Evolutionary conservation across 2,797 vertebrate genomes (phyloP), one percentile per base, ranked within the genome.

Genomic region (Pseudochirops corinnae): DNA sequence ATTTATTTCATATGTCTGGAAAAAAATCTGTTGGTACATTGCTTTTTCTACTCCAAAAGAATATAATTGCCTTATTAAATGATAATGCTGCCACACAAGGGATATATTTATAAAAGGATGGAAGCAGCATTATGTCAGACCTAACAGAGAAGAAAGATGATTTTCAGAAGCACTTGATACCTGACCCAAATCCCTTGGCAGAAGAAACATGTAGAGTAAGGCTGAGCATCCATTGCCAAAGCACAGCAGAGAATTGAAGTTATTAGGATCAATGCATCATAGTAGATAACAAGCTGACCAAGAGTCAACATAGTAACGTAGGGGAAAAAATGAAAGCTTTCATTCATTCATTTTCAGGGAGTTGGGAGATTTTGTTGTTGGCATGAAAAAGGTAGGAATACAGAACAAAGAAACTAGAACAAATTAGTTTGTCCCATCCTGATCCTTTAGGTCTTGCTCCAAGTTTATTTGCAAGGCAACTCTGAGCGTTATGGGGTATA

Each of bases 21-120:
- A 58, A 74, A 74, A 74, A 74, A 33, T 50, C 29, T 0, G 50
- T 95, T 91, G 62, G 24, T 52, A 50, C 11, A 92, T 62, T 96
- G 90, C 21, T 0, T 96, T n/a, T 4, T n/a, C 91, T 91, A 3
- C 39, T 97, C 90, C 87, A 50, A 55, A 74, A 55, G 46, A 62
- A 21, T 33, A 56, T 92, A 91, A 93, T 29, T n/a, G 93, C 33
- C 21, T 56, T 62, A 90, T 90, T 93, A 56, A 53, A 90, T 18
- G 90, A 50, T 57, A 87, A 91, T 95, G 50, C 33, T 91, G 5
- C 24, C 56, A 92, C 28, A 52, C 5, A 31, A 56, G 9, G 56
- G 28, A 55, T 55, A 57, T 29, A 90, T 92, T 9, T 55, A n/a
- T 74, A 93, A 26, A 9, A 93, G 56, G 16, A 57, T 50, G 90